Conservation (phyloP, 2,113 vertebrate genomes). For the Callionymus lyra region DNA sequence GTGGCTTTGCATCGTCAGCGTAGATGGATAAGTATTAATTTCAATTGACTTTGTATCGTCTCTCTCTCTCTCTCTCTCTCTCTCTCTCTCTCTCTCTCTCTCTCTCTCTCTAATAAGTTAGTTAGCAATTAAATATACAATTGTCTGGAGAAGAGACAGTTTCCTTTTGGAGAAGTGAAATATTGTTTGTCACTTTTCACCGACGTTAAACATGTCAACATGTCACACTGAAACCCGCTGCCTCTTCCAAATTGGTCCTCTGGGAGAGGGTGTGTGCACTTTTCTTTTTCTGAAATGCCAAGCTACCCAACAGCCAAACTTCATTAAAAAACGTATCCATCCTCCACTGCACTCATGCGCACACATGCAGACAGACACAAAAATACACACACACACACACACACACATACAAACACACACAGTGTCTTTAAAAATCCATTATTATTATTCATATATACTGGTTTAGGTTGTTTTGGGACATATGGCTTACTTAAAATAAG, state of each 20-base stretch:
- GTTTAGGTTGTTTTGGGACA: no score
- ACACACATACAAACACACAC: no score
- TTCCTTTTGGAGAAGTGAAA: conserved; percentile 19
- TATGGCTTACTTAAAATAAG: no score
- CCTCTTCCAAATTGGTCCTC: conserved; percentile 39
- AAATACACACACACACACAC: no score
- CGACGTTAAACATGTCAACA: conserved; percentile 36
- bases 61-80: no score
- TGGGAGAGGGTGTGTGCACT: conserved; percentile 10
- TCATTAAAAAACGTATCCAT: conserved; percentile 16
- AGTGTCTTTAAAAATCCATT: no score
- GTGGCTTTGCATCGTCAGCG: no score
- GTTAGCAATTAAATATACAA: conserved; percentile 37
- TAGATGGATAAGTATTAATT: no score
- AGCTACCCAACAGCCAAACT: conserved; percentile 12
- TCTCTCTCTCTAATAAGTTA: conserved; percentile 18
- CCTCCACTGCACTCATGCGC: neutral
- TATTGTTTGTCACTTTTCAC: conserved; percentile 33
- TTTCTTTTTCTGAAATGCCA: conserved; percentile 31
- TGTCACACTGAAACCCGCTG: conserved; percentile 25
- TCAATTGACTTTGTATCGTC: no score
- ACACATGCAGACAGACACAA: no score
- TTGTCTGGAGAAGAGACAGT: conserved; percentile 22
- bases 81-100: no score
- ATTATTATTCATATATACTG: no score